Base-by-base conservation (phyloP, 2,113 vertebrate species). In the Apodemus speciosus region DNA sequence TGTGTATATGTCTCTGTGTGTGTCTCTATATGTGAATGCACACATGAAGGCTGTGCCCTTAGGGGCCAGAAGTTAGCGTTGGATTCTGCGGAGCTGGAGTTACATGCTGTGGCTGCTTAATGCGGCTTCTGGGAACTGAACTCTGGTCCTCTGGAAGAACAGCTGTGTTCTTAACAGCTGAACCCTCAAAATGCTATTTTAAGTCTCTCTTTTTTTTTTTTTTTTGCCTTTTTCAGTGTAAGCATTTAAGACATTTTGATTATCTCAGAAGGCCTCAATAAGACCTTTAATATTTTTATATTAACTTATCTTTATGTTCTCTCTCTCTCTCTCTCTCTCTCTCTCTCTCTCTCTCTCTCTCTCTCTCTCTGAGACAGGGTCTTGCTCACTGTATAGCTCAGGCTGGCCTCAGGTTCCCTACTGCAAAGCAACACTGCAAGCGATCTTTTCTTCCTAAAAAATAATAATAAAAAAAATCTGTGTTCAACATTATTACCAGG, bases 171-270 rank as follows among this genome's bases (percentile, higher is more conserved):
- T 30, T 27, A 83, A 84, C 4, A 6, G n/a, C 58, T 32, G 58
- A 62, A 27, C 38, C 25, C 23, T 43, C 56, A 83, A 83, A 62
- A 62, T 64, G 30, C 10, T 30, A 83, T 38, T 58, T 80, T 58
- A 81, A 81, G 3, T 81, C 53, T 18, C 49, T 92, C 43, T 91
- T 88, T 75, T 71, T 27, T 13, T 72, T 87, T 94, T 96, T 90
- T 21, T 83, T 92, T 89, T 88, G 75, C 84, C 23, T 15, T 73
- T 88, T 92, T 96, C 88, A 81, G 38, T 94, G 21, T 87, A 72
- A 94, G 60, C 9, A 73, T 4, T 58, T 27, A 88, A 92, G 27
- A 93, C 58, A 92, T 90, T 95, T 95, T 90, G 56, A 49, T 77
- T 93, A 92, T 38, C 79, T 90, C 62, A 88, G 85, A 38, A 81